A percentile compares a stretch with the other conserved stretches of the same genome.
These are phyloP conservation scores for Athetis lepigone DNA, from an alignment of 2,888 invertebrate species.

Conservation along the genomic window DNA sequence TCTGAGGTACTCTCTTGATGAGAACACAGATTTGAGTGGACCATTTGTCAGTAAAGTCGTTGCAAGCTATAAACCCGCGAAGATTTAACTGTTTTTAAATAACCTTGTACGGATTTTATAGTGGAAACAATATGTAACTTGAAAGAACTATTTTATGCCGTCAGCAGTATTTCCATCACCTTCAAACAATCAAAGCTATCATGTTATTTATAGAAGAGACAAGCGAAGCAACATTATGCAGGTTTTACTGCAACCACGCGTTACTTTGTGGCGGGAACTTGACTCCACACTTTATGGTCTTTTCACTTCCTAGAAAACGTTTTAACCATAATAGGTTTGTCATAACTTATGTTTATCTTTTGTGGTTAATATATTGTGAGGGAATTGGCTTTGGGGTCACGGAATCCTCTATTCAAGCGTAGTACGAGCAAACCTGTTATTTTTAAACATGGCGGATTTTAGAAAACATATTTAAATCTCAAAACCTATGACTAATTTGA, in stretches of 20 bases:
- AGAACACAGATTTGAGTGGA: no score
- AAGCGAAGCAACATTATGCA: conserved; percentile 23
- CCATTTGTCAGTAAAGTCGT: no score
- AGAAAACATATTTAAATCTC: no score
- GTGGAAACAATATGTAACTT: no score
- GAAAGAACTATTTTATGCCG: background rate
- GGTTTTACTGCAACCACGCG: conserved; percentile 25
- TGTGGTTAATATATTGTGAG: conserved; percentile 23
- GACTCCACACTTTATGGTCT: conserved; percentile 38
- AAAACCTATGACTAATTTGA: no score
- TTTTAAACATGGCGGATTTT: background rate
- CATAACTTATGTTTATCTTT: conserved; percentile 51
- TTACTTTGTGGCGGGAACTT: conserved; percentile 33
- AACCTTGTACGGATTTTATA: no score
- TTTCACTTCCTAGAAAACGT: conserved; percentile 53
- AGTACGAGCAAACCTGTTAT: background rate
- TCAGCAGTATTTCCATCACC: background rate
- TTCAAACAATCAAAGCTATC: conserved; percentile 11
- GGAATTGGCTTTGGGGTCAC: conserved; percentile 12
- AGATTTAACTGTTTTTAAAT: no score
- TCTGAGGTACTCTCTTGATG: no score
- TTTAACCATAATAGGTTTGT: conserved; percentile 48
- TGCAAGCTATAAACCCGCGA: no score
- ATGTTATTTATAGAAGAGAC: conserved; percentile 18
- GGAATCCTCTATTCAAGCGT: conserved; percentile 7